Base-by-base conservation (phyloP, 2,888 invertebrate genomes). In the Lithophane leautieri region DNA sequence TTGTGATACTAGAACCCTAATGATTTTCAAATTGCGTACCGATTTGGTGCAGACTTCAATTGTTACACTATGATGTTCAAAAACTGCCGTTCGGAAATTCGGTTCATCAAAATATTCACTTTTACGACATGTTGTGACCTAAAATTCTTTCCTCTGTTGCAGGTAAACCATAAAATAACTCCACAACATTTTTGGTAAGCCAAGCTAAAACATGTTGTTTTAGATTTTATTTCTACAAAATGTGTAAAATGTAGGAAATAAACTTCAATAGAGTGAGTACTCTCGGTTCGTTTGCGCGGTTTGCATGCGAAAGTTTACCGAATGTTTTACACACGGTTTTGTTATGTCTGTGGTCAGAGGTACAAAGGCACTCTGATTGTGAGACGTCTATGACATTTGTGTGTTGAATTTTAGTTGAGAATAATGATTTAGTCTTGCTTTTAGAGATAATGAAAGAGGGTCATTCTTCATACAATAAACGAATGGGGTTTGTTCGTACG, bases 201-300 rank as follows among this genome's bases (percentile, higher is more conserved):
- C 56, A 62, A 70, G 60, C 54, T 58, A 50, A 62, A 74, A 78
- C 71, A 70, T 72, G 73, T 67, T 73, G 73, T 81, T 72, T 83
- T 60, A 75, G 69, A 75, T 85, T 77, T 69, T 81, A 75, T 76
- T 73, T 44, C 62, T 66, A 40, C 73, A 69, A 83, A 61, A 73
- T 76, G 52, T 79, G 76, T 73, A 62, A 70, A 71, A 76, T 71
- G 63, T 66, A 72, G 50, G 54, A 63, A 80, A 76, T 81, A 76
- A 81, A 85, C 81, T 83, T 85, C 70, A 76, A 75, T 78, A 77
- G 63, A 80, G 62, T 67, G 62, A 72, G 61, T 81, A 70, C 61
- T 62, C 70, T 81, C 73, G 73, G 74, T 70, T 85, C 86, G 81
- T 86, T 84, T 83, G 69, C 54, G 71, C 50, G 69, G 78, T 77